phyloP scores from a whole-genome alignment of 2,113 vertebrate genomes.

The Psammodynastes pulverulentus region DNA sequence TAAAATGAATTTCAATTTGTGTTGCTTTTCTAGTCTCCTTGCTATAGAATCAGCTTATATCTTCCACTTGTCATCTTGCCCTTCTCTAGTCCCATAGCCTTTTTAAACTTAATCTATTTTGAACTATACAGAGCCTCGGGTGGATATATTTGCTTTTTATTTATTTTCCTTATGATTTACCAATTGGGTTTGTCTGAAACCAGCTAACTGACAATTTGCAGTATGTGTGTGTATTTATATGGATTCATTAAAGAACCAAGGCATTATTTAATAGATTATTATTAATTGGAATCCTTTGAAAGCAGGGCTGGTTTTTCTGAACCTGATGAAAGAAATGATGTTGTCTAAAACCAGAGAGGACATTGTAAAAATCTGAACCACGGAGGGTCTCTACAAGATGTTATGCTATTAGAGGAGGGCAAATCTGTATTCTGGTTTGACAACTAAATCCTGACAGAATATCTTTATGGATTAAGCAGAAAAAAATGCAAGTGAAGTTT shows the following conservation, averaged over 20 bases:
- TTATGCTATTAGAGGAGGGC: background rate
- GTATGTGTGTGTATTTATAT: background rate
- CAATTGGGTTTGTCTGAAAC: accelerated
- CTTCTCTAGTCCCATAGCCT: accelerated
- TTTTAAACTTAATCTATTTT: slow-evolving; percentile 32
- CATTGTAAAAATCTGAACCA: background rate
- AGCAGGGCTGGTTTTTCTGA: background rate
- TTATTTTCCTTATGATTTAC: slow-evolving; percentile 11
- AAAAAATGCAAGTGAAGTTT: background rate
- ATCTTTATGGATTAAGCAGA: background rate
- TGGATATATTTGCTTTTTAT: background rate
- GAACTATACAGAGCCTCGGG: background rate
- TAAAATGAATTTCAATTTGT: slow-evolving; percentile 38
- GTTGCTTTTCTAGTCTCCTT: slow-evolving; percentile 21
- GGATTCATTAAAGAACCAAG: background rate
- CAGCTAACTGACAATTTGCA: background rate
- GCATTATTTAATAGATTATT: background rate
- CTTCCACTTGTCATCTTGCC: slow-evolving; percentile 20
- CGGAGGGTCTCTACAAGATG: background rate
- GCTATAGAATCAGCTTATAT: slow-evolving; percentile 30
- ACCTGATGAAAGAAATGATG: background rate
- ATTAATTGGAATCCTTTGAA: background rate
- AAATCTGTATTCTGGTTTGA: background rate
- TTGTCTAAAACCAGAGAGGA: background rate
- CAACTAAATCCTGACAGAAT: background rate